A percentile compares a stretch with the other conserved stretches of the same genome.
phyloP scores from a whole-genome alignment of 2,113 vertebrate species.

The Kobus ellipsiprymnus region DNA sequence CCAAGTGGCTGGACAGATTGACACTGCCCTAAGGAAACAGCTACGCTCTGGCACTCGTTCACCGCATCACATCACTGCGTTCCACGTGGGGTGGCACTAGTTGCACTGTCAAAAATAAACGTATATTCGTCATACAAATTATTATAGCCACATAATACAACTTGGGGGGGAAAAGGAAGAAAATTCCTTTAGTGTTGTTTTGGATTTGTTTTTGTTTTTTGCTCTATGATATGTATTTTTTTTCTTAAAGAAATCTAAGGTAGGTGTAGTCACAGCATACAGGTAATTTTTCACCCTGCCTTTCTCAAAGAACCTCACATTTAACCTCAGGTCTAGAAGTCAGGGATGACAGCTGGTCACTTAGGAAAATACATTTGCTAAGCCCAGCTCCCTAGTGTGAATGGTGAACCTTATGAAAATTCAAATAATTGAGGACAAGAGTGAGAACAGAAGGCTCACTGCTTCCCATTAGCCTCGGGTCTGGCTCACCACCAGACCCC shows the following conservation, averaged over 20 bases:
- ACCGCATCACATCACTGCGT: neutral
- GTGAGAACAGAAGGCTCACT: neutral
- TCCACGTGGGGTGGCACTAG: neutral
- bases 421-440: neutral
- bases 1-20: fast-evolving
- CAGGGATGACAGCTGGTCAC: neutral
- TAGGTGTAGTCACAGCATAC: neutral
- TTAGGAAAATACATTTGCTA: neutral
- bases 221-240: neutral
- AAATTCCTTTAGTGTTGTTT: neutral
- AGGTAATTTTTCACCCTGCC: neutral
- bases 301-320: neutral
- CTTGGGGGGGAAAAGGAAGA: neutral
- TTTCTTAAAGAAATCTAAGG: neutral
- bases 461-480: neutral
- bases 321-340: neutral
- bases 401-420: neutral
- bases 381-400: neutral
- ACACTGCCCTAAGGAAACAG: neutral
- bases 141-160: neutral
- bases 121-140: neutral
- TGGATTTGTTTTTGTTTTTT: neutral
- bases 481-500: neutral
- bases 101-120: neutral
- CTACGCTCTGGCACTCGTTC: neutral